A percentile compares a stretch with the other conserved stretches of the same genome.
Conservation (phyloP, 2,888 invertebrate genomes). For the Saturnia pavonia region DNA sequence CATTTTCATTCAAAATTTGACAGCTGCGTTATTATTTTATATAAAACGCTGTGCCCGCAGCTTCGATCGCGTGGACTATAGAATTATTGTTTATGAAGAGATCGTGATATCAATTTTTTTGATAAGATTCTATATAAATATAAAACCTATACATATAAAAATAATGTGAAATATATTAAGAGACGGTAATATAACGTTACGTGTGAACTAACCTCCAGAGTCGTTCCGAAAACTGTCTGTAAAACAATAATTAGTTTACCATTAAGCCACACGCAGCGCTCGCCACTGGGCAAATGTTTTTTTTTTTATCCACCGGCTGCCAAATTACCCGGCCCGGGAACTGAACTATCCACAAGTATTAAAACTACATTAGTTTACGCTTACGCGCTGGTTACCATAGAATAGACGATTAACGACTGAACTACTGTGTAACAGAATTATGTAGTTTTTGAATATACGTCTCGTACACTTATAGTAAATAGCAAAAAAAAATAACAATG, state of each 20-base stretch:
- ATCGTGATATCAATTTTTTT: no score
- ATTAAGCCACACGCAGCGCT: conserved; percentile 65
- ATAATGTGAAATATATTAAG: not conserved
- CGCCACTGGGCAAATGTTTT: conserved; percentile 55
- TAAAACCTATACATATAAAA: not conserved
- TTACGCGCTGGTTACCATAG: conserved; percentile 44
- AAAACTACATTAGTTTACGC: conserved; percentile 68
- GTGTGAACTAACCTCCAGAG: conserved; percentile 17
- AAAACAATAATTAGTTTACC: conserved; percentile 66
- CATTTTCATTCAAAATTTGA: no score
- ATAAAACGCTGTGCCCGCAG: no score
- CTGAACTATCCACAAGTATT: conserved; percentile 54
- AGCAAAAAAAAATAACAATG: not conserved
- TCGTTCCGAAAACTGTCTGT: conserved; percentile 29
- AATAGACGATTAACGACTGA: conserved; percentile 50
- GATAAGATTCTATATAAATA: no score
- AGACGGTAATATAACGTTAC: not conserved
- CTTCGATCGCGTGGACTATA: no score
- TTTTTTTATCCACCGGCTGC: conserved; percentile 61
- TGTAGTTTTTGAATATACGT: conserved; percentile 24
- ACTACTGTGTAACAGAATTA: conserved; percentile 41
- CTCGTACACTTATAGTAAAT: not conserved
- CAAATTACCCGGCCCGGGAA: conserved; percentile 61
- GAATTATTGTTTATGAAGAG: no score
- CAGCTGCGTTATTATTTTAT: no score